phyloP scores from a whole-genome alignment of 2,797 vertebrate genomes.

The Pseudochirops corinnae region DNA sequence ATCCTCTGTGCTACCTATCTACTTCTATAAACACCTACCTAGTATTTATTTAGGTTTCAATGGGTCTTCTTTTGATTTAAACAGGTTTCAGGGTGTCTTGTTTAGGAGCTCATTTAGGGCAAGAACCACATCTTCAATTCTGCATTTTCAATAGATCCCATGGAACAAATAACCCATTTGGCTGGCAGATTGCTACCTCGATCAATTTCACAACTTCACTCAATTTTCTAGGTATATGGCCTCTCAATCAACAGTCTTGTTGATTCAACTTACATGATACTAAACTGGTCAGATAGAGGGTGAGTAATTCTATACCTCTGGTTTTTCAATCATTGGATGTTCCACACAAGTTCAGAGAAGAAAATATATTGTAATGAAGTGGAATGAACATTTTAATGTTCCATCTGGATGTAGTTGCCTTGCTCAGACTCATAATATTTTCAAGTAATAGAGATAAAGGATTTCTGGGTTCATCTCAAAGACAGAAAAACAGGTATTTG shows the following conservation, averaged over 20 bases:
- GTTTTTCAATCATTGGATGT: neutral
- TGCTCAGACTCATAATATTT: neutral
- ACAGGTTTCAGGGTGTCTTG: constrained; percentile 44
- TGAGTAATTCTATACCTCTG: neutral
- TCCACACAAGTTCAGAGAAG: neutral
- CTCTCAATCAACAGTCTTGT: constrained; percentile 10
- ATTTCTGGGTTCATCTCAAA: neutral
- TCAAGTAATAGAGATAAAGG: neutral
- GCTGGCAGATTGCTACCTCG: neutral
- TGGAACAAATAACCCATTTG: constrained; percentile 22
- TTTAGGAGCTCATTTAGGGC: constrained; percentile 21
- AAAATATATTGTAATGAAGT: neutral
- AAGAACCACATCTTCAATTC: constrained; percentile 55
- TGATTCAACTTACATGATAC: neutral
- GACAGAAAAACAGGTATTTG: neutral
- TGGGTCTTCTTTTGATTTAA: constrained; percentile 13
- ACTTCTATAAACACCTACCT: constrained; percentile 18
- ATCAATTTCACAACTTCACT: neutral
- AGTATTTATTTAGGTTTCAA: constrained; percentile 17
- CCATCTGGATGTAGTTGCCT: neutral
- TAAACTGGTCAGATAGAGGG: neutral
- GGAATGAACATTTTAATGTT: neutral
- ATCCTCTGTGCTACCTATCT: neutral
- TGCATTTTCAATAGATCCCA: neutral
- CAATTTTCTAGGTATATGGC: neutral